Conservation (phyloP, 2,797 vertebrate species). For the Molossus molossus region DNA sequence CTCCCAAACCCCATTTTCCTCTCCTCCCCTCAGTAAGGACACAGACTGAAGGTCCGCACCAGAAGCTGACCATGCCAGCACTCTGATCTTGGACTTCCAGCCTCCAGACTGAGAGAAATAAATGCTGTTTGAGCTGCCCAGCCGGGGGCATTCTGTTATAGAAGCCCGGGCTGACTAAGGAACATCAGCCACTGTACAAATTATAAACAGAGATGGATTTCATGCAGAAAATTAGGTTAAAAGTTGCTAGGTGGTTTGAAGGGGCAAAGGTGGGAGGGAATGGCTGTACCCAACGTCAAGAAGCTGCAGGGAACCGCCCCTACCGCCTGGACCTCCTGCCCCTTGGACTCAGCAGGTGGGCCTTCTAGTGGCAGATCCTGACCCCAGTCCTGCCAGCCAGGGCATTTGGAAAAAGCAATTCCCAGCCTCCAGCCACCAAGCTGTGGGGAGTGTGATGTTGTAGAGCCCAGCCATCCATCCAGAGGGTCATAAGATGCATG, state of each 20-base stretch:
- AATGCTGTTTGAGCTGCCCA: neutral
- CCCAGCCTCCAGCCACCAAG: no score
- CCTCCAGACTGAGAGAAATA: neutral
- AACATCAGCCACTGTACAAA: neutral
- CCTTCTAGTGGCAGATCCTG: neutral
- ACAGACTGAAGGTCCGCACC: neutral
- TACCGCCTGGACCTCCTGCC: neutral
- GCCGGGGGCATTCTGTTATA: neutral
- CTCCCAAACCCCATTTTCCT: rapidly evolving
- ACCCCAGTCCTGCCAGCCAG: neutral
- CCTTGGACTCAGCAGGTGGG: rapidly evolving
- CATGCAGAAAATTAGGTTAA: neutral
- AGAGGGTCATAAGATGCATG: neutral
- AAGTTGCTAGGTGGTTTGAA: neutral
- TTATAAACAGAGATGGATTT: neutral
- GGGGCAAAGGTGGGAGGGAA: neutral
- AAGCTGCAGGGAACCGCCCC: neutral
- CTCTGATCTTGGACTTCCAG: neutral
- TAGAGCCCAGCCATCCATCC: neutral
- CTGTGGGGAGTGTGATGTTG: neutral
- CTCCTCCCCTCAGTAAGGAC: neutral
- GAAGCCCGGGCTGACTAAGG: neutral
- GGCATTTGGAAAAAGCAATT: neutral
- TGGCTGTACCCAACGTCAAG: neutral
- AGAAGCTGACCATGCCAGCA: neutral